Conservation (phyloP, 23 tunicate genomes). For the Trididemnum miniatum region DNA sequence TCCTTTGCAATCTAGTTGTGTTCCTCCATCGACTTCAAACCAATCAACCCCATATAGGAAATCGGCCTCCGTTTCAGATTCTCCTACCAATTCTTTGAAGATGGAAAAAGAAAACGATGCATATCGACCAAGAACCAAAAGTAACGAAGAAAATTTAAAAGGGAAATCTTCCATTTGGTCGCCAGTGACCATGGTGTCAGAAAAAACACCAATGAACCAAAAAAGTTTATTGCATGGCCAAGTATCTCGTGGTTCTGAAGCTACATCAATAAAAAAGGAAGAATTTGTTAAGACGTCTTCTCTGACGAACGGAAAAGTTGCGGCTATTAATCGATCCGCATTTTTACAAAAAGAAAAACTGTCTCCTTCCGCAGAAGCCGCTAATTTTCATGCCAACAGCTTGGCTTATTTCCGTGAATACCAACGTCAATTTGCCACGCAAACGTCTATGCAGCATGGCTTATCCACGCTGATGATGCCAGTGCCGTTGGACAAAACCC, state of each 20-base stretch:
- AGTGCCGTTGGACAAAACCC: not conserved
- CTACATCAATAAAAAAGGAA: not conserved
- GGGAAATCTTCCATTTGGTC: conserved; percentile 30
- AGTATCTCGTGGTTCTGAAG: not conserved
- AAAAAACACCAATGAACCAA: not conserved
- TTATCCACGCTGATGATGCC: conserved; percentile 8
- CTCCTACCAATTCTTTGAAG: not conserved
- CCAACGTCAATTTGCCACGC: conserved; percentile 11
- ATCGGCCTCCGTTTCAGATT: not conserved
- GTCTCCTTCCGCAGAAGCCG: not conserved
- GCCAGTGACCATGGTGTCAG: conserved; percentile 19
- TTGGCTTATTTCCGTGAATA: conserved; percentile 1
- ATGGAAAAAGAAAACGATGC: not conserved
- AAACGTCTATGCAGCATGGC: not conserved
- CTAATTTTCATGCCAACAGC: not conserved
- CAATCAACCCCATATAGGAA: not conserved
- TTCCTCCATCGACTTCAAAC: not conserved
- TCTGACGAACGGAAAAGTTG: not conserved
- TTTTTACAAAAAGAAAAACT: not conserved
- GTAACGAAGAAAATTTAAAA: not conserved
- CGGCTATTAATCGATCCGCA: too few species aligned
- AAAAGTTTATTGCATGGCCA: not conserved
- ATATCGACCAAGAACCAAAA: not conserved
- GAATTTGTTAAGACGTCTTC: not conserved
- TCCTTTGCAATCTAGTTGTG: not conserved